phyloP scores from a whole-genome alignment of 2,888 invertebrate genomes.

The Serripes groenlandicus region DNA sequence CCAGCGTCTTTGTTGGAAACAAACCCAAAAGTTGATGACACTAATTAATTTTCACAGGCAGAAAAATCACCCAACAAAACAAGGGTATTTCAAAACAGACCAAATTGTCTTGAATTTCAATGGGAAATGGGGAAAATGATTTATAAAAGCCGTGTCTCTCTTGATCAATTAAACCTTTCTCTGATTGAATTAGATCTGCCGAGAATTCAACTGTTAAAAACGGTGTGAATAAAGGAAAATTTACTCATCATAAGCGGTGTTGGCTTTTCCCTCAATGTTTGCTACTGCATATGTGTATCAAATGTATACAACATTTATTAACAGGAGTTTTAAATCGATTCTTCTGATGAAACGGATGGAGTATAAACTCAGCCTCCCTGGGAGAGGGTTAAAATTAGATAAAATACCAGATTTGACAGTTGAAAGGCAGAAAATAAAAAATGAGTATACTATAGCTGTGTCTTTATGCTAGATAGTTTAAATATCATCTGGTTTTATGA shows the following conservation, averaged over 20 bases:
- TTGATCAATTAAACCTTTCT: constrained; percentile 11
- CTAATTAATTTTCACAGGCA: constrained; percentile 41
- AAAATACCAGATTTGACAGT: background rate
- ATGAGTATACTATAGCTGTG: background rate
- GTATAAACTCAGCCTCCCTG: no score
- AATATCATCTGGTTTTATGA: no score
- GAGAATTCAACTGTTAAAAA: no score
- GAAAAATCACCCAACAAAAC: background rate
- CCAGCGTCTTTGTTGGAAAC: constrained; percentile 5
- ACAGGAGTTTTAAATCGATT: no score
- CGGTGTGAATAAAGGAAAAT: no score
- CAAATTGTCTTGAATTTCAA: constrained; percentile 11
- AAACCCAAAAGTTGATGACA: constrained; percentile 11
- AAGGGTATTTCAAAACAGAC: constrained; percentile 4
- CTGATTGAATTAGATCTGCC: no score
- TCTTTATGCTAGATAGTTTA: no score
- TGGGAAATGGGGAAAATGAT: constrained; percentile 7
- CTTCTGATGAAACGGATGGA: no score
- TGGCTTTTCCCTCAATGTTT: no score
- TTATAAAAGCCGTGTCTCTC: background rate
- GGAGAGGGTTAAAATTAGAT: constrained; percentile 9
- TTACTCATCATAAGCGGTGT: no score
- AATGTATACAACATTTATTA: no score
- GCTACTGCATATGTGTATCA: no score
- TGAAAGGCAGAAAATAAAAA: background rate